Conservation (phyloP, 2,113 vertebrate species). For the Rhea pennata region DNA sequence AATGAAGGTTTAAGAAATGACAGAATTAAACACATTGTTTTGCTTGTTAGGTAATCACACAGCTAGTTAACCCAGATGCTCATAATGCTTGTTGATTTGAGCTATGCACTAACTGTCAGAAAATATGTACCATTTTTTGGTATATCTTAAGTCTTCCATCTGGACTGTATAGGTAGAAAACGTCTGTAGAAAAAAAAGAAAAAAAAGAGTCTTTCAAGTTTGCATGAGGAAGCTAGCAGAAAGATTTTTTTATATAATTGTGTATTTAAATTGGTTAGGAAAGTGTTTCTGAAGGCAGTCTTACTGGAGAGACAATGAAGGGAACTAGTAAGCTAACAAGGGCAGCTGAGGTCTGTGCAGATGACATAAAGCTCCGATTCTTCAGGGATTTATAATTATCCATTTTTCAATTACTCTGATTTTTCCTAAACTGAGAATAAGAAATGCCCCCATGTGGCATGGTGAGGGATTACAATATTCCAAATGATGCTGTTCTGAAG, state of each 20-base stretch:
- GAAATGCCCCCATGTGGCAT: neutral
- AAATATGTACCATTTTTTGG: no score
- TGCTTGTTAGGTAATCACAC: no score
- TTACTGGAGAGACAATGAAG: neutral
- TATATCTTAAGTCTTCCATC: neutral
- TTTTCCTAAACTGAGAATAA: neutral
- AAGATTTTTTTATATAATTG: neutral
- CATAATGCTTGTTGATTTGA: neutral
- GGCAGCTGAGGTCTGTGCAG: neutral
- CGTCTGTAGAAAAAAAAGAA: neutral
- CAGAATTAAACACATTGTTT: neutral
- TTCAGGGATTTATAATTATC: neutral
- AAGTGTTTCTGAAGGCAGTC: neutral
- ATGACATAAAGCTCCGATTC: neutral
- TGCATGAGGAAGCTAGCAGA: neutral
- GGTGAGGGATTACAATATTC: no score
- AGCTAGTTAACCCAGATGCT: neutral
- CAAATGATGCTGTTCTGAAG: neutral
- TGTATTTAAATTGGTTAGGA: neutral
- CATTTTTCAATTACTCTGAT: neutral
- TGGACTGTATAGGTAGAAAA: neutral
- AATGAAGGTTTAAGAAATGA: neutral
- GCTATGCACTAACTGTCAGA: no score
- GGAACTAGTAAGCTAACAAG: neutral
- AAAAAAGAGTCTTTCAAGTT: neutral